phyloP scores from a whole-genome alignment of 2,888 invertebrate species.

The Diogma glabrata region DNA sequence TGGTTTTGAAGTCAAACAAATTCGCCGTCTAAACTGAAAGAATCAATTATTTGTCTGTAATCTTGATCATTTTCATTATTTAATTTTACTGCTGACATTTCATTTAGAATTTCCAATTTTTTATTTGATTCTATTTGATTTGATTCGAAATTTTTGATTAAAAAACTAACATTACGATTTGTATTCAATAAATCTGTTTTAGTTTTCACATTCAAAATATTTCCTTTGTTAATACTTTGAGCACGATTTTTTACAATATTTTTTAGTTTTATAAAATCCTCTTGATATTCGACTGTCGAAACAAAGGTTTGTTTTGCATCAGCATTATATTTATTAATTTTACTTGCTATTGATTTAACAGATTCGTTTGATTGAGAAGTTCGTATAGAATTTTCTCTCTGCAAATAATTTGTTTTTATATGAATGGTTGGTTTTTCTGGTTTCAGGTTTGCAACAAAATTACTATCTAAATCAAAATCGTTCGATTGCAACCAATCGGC shows the following conservation, averaged over 20 bases:
- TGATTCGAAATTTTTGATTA: not conserved
- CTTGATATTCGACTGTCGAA: not conserved
- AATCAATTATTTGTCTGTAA: slow-evolving; percentile 12
- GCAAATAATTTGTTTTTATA: slow-evolving; percentile 7
- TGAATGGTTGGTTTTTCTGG: not conserved
- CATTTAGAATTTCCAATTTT: slow-evolving; percentile 2
- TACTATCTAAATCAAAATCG: slow-evolving; percentile 12
- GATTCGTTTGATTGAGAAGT: not conserved
- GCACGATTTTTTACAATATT: slow-evolving; percentile 7
- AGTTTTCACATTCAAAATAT: not conserved
- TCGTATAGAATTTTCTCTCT: slow-evolving; percentile 12
- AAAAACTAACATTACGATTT: not conserved
- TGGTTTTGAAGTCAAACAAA: too few relatives aligned
- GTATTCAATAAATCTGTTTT: not conserved
- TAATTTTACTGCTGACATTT: not conserved
- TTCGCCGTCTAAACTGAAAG: slow-evolving; percentile 18
- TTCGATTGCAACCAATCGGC: slow-evolving; percentile 35
- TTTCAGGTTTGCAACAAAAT: too few relatives aligned
- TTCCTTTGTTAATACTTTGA: not conserved
- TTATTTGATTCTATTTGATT: not conserved
- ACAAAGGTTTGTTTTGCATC: slow-evolving; percentile 10
- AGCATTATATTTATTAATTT: slow-evolving; percentile 17
- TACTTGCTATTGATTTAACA: slow-evolving; percentile 12
- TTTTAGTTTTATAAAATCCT: not conserved
- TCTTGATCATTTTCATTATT: slow-evolving; percentile 5